Evolutionary conservation across 2,797 vertebrate genomes (phyloP), one percentile per base, ranked within the genome.

Genomic region (Enteromius trimaculatus): DNA sequence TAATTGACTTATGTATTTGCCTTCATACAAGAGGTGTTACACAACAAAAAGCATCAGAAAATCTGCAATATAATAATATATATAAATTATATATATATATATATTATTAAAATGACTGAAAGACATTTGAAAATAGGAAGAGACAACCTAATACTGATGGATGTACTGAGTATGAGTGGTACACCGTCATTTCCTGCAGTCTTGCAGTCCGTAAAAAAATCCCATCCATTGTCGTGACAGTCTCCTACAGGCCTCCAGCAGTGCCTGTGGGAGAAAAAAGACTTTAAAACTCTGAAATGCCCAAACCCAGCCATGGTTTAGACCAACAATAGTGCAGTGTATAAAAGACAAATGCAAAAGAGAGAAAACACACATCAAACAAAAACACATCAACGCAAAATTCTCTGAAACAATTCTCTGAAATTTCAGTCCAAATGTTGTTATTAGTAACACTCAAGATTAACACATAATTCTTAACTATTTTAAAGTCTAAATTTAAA

Each of bases 171-270:
- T 64, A 10, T 60, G 37, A 51, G 19, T 80, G 53, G 1, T 42
- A 42, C 51, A 74, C 21, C 29, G 47, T 79, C 21, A 55, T 65
- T 82, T 75, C 64, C 49, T 49, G 83, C n/a, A 65, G 60, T 76
- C 29, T 85, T 75, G 34, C 1, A 44, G 58, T 64, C 58, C 79
- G 64, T 65, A 39, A 62, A 79, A 75, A 70, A 88, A 90, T 88
- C 81, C 90, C 91, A 93, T 94, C 92, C 91, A 93, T 94, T 93
- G 93, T 90, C 86, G 90, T 91, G 89, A 90, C 92, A 92, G 91
- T 88, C 88, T 93, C 89, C 55, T 79, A 60, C 90, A 23, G 90
- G 81, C 82, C 84, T 91, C 88, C 84, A 89, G 90, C 86, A 88
- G 89, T 84, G 87, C 88, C 93, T 94, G 93, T 82, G 89, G 90